Base-by-base conservation (phyloP, 2,113 vertebrate species). In the Raja brachyura region DNA sequence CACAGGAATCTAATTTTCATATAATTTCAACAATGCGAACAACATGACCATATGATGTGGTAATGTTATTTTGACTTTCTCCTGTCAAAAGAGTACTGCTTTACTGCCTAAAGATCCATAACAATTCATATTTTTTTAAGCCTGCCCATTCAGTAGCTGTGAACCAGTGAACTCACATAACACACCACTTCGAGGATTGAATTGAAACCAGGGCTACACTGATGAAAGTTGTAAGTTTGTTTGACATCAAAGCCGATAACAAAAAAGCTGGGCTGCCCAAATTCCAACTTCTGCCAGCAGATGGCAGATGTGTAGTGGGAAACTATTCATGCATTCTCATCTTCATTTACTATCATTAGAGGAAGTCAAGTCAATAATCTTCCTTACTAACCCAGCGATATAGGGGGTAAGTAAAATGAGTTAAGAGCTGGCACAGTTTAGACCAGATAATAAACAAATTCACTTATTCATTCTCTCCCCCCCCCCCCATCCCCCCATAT, bases 201-300 rank as follows among this genome's bases (percentile, higher is more conserved):
- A 73, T 39, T 70, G 18, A 92, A 73, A 48, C 18, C 20, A 10
- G 66, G 66, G 63, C 61, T 86, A 85, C n/a, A 25, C 5, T 61
- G 28, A 63, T 28, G 25, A 61, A 61, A 86, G 10, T 85, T 25
- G 20, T 25, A 85, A 86, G 28, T 61, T 61, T 86, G 25, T 63
- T 56, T 33, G 31, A 16, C 77, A 79, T 33, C 25, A n/a, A 59
- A 86, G n/a, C 10, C 63, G 1, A 25, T 86, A 22, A 20, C 18
- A 11, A 4, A 11, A 68, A 68, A 68, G 16, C 10, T 25, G 22
- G 63, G 83, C 14, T 22, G 16, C 2, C 33, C 16, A 33, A 39
- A 54, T 54, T 92, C 66, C 20, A 54, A 73, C 73, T 92, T 73
- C 20, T 48, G 88, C 90, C 90, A 92, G 90, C 9, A 92, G 90